These are phyloP conservation scores for Anoura caudifer DNA, from an alignment of 2,113 vertebrate genomes.

Conservation along the genomic window DNA sequence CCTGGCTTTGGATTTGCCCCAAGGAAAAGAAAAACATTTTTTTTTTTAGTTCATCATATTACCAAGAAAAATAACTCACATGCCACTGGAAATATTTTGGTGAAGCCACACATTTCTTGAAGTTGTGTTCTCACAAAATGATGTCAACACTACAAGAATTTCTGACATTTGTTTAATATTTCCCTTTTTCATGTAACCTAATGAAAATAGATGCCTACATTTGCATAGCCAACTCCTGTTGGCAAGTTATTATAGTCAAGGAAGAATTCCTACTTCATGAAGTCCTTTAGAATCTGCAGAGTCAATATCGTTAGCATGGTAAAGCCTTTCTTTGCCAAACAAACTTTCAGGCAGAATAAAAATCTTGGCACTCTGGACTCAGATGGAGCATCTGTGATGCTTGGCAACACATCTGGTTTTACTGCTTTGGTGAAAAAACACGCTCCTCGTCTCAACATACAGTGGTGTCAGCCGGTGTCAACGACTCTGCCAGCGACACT, in stretches of 20 bases:
- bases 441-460: constrained; percentile 59
- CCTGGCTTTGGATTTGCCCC: background rate
- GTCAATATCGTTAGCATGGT: constrained; percentile 67
- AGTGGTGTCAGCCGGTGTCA: constrained; percentile 76
- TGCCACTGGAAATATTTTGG: background rate
- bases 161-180: constrained; percentile 1
- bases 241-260: background rate
- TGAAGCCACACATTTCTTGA: background rate
- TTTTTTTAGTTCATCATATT: background rate
- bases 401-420: constrained; percentile 76
- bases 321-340: constrained; percentile 73
- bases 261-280: constrained; percentile 49
- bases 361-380: constrained; percentile 63
- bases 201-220: constrained; percentile 19
- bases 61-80: constrained; percentile 9
- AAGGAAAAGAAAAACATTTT: background rate
- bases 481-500: constrained; percentile 55
- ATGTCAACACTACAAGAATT: background rate
- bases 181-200: background rate
- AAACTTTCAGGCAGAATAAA: constrained; percentile 67
- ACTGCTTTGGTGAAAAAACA: constrained; percentile 67
- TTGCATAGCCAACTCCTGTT: background rate
- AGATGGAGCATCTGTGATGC: constrained; percentile 70
- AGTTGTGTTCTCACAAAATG: background rate
- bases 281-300: constrained; percentile 66